These are phyloP conservation scores for Lissocephala sabroskyi DNA, from an alignment of 2,888 invertebrate genomes.

Conservation along the genomic window DNA sequence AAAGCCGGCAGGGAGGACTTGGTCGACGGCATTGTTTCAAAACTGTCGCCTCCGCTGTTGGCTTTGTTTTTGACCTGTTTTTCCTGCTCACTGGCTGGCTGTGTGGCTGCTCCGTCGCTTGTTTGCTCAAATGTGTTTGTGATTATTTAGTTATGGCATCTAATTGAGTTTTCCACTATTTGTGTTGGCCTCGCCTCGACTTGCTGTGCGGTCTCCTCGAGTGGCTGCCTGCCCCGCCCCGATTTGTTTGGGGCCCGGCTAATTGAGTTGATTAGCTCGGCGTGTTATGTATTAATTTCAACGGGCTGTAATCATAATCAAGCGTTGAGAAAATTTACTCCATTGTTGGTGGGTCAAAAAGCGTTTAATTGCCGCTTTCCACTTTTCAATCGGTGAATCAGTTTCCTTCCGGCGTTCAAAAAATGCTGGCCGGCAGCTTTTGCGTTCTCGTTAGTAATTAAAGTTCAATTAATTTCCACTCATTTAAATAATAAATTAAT, in stretches of 20 bases:
- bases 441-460: too few species aligned
- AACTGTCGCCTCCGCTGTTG: conserved; percentile 29
- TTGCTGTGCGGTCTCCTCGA: conserved; percentile 1
- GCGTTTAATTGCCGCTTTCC: too few species aligned
- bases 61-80: conserved; percentile 44
- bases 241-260: conserved; percentile 27
- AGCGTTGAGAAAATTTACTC: too few species aligned
- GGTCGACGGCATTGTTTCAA: conserved; percentile 44
- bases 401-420: too few species aligned
- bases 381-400: too few species aligned
- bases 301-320: too few species aligned
- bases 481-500: too few species aligned
- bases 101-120: not conserved
- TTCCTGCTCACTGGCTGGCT: conserved; percentile 6
- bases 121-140: conserved; percentile 59
- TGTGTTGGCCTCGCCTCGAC: conserved; percentile 17
- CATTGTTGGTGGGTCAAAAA: too few species aligned
- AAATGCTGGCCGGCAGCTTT: too few species aligned
- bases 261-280: conserved; percentile 53
- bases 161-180: conserved; percentile 56
- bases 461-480: too few species aligned
- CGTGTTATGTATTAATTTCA: conserved; percentile 28
- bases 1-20: conserved; percentile 27
- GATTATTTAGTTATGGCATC: conserved; percentile 62
- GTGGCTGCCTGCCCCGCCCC: conserved; percentile 3